These are phyloP conservation scores for Tadarida brasiliensis DNA, from an alignment of 2,797 vertebrate species.

Conservation along the genomic window DNA sequence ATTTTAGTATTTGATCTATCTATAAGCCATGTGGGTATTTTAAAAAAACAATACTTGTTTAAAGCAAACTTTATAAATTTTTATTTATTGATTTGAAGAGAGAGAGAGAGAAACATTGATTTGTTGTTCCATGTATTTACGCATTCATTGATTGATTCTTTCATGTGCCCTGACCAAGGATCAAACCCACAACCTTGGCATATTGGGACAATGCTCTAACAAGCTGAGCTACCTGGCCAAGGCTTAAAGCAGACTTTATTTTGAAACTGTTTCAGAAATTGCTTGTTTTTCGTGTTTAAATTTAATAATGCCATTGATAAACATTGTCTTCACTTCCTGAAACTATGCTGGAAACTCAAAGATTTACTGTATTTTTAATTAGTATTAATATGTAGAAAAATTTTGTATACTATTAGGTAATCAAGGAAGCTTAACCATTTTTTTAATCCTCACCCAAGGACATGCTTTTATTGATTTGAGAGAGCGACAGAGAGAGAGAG, in stretches of 20 bases:
- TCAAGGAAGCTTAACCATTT: background rate
- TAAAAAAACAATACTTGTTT: constrained; percentile 24
- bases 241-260: constrained; percentile 55
- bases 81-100: background rate
- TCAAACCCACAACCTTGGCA: background rate
- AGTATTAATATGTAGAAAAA: constrained; percentile 26
- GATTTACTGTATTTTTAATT: constrained; percentile 40
- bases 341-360: constrained; percentile 44
- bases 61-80: background rate
- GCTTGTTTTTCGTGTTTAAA: constrained; percentile 63
- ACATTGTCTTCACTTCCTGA: constrained; percentile 58
- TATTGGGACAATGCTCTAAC: background rate
- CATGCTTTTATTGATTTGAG: background rate
- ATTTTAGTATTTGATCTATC: constrained; percentile 54
- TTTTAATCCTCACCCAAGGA: background rate
- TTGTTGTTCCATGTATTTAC: background rate
- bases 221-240: background rate
- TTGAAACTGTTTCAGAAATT: constrained; percentile 61
- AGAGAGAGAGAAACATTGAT: background rate
- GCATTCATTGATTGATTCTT: background rate
- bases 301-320: constrained; percentile 16
- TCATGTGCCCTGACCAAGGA: background rate
- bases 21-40: background rate
- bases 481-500: background rate
- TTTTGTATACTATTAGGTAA: background rate